phyloP scores from a whole-genome alignment of 2,113 vertebrate species.

The Laticauda laticaudata region DNA sequence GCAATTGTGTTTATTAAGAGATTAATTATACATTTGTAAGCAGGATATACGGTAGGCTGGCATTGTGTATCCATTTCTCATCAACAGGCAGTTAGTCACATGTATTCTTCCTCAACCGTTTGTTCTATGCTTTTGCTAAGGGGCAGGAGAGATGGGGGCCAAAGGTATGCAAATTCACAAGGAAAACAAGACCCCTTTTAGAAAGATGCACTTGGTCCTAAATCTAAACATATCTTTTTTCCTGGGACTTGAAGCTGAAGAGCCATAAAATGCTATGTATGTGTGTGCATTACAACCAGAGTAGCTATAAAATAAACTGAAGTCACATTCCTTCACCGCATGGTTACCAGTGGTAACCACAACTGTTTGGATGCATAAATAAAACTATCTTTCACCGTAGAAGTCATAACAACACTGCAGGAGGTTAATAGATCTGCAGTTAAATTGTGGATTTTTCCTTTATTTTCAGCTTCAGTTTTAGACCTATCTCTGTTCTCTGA shows the following conservation, averaged over 20 bases:
- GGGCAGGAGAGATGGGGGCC: not conserved
- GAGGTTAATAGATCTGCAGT: not conserved
- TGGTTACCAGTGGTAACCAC: not conserved
- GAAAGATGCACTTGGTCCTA: not conserved
- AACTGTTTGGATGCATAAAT: slow-evolving; percentile 2
- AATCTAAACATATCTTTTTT: not conserved
- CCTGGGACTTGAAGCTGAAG: not conserved
- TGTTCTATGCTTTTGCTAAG: not conserved
- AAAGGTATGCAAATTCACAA: not conserved
- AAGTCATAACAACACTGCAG: not conserved
- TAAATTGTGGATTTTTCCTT: not conserved
- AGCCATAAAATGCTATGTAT: not conserved
- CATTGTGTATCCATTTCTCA: not conserved
- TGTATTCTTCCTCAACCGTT: not conserved
- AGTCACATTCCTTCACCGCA: not conserved
- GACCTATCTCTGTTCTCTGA: not conserved
- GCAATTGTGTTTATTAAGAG: not conserved
- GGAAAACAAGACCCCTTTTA: not conserved
- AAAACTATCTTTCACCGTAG: not conserved
- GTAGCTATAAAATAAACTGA: not conserved
- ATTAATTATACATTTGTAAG: not conserved
- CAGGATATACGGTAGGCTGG: not conserved
- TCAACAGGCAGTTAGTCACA: not conserved
- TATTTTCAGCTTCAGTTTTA: not conserved
- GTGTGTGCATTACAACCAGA: not conserved